Conservation (phyloP, 2,113 vertebrate species). For the Amblyornis subalaris region DNA sequence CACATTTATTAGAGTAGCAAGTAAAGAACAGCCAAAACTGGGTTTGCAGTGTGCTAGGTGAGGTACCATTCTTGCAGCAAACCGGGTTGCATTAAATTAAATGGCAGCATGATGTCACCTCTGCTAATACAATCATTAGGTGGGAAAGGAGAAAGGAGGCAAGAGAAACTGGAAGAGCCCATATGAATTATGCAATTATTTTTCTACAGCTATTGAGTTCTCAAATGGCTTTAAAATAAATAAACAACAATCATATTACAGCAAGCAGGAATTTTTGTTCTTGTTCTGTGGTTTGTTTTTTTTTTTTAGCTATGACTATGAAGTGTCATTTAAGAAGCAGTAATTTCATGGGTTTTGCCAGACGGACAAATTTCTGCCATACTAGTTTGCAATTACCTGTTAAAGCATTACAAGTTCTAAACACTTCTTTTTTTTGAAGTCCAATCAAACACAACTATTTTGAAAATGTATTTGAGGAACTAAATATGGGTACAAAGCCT, state of each 20-base stretch:
- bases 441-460: background rate
- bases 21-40: background rate
- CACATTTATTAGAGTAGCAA: background rate
- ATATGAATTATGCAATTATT: background rate
- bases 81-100: background rate
- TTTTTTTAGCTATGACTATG: background rate
- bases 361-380: background rate
- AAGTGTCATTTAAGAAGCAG: background rate
- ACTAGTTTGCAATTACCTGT: background rate
- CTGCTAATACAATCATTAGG: background rate
- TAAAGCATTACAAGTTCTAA: background rate
- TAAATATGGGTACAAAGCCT: background rate
- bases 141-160: background rate
- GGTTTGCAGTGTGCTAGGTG: background rate
- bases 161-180: background rate
- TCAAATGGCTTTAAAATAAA: background rate
- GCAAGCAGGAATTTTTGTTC: background rate
- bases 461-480: background rate
- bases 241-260: background rate
- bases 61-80: background rate
- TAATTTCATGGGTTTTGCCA: background rate
- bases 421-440: fast-evolving
- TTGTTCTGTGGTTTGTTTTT: background rate
- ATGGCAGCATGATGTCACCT: background rate
- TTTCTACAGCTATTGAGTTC: background rate